Evolutionary conservation across 2,113 vertebrate genomes (phyloP).

Genomic region (Ondatra zibethicus): DNA sequence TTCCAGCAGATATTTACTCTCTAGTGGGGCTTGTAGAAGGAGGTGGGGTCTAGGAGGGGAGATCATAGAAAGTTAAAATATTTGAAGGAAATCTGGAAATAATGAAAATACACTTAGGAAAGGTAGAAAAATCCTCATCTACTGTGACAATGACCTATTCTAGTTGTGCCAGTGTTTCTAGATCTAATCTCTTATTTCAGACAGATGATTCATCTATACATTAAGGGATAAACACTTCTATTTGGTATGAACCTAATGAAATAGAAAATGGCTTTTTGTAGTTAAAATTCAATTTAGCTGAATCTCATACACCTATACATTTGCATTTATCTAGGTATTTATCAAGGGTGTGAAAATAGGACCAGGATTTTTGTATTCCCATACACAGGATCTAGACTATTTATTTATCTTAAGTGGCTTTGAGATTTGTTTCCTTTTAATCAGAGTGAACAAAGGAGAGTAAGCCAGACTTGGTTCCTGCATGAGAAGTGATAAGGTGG

Average conservation of each 20-base stretch:
- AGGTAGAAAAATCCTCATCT: neutral
- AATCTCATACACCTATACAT: neutral
- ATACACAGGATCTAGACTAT: neutral
- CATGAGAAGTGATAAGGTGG: neutral
- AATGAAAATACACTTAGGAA: neutral
- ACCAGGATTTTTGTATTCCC: neutral
- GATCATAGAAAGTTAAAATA: neutral
- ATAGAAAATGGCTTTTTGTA: neutral
- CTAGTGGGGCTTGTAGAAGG: neutral
- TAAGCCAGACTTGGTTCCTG: accelerated
- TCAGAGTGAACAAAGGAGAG: neutral
- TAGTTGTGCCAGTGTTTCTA: neutral
- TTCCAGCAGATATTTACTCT: neutral
- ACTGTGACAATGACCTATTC: neutral
- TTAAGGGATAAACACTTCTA: neutral
- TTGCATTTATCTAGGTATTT: conserved; percentile 2
- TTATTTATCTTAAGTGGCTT: neutral
- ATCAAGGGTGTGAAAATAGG: neutral
- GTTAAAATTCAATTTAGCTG: conserved; percentile 15
- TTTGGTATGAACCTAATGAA: neutral
- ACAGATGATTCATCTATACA: neutral
- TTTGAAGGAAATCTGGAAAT: neutral
- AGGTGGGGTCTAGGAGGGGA: neutral
- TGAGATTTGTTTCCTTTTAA: neutral
- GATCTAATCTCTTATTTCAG: neutral